These are phyloP conservation scores for Oscheius onirici DNA, from an alignment of 2,888 invertebrate species.

Conservation along the genomic window DNA sequence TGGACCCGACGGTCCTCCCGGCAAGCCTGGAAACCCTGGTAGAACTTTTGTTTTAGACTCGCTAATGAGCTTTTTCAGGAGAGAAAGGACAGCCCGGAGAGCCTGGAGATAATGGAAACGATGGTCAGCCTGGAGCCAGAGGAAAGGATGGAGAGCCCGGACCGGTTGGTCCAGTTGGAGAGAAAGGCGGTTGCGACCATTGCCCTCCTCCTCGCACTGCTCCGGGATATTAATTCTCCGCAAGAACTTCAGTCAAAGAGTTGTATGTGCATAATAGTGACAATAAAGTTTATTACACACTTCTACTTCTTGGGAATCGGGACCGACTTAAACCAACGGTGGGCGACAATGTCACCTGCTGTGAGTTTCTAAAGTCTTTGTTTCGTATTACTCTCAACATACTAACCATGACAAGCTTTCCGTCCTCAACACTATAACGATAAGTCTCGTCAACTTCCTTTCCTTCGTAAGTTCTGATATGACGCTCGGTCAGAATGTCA, in stretches of 20 bases:
- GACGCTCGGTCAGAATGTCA: constrained; percentile 10
- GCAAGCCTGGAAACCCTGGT: constrained; percentile 12
- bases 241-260: background rate
- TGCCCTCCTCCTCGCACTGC: constrained; percentile 65
- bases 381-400: background rate
- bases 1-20: constrained; percentile 8
- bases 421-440: constrained; percentile 14
- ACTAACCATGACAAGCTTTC: constrained; percentile 16
- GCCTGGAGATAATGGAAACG: constrained; percentile 27
- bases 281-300: constrained; percentile 4
- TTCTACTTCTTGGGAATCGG: constrained; percentile 2
- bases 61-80: background rate
- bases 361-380: background rate
- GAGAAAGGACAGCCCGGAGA: constrained; percentile 22
- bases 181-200: constrained; percentile 61
- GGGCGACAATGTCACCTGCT: constrained; percentile 8
- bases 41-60: background rate
- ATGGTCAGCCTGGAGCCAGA: constrained; percentile 48
- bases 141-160: constrained; percentile 60
- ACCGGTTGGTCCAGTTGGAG: constrained; percentile 47
- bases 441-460: constrained; percentile 25
- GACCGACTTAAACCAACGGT: constrained; percentile 19
- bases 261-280: constrained; percentile 17
- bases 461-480: constrained; percentile 16
- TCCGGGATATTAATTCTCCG: constrained; percentile 57